A percentile compares a stretch with the other conserved stretches of the same genome.
phyloP scores from a whole-genome alignment of 2,888 invertebrate species.

The Amphipyra berbera region DNA sequence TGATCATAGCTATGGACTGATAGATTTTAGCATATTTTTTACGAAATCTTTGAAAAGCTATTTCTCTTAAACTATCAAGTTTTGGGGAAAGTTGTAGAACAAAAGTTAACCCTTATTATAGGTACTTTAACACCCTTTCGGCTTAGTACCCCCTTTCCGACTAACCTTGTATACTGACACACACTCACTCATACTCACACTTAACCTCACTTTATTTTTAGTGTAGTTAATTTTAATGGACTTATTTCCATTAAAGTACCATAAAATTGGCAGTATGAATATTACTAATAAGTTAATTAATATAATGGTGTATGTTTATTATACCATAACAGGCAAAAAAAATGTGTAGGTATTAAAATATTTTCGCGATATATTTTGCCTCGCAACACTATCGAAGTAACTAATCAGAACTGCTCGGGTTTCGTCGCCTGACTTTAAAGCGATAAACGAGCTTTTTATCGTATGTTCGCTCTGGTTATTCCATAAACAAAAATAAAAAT shows the following conservation, averaged over 20 bases:
- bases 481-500: conserved; percentile 13
- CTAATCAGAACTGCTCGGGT: conserved; percentile 5
- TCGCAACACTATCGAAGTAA: conserved; percentile 2
- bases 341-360: conserved; percentile 2
- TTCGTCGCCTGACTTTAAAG: neutral
- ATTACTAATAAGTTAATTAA: conserved; percentile 10
- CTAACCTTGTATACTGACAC: too few relatives aligned
- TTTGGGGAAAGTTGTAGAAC: too few relatives aligned
- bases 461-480: conserved; percentile 10
- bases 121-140: too few relatives aligned
- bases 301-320: neutral
- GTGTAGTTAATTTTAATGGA: neutral
- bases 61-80: too few relatives aligned
- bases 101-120: too few relatives aligned
- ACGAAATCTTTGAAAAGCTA: too few relatives aligned
- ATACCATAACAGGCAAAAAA: conserved; percentile 1
- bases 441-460: conserved; percentile 4
- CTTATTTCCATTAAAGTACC: conserved; percentile 8
- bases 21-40: too few relatives aligned
- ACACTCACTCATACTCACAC: too few relatives aligned
- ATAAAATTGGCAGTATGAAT: conserved; percentile 3
- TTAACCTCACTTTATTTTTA: too few relatives aligned
- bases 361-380: neutral
- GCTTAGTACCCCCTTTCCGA: too few relatives aligned
- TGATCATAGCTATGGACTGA: too few relatives aligned